phyloP scores from a whole-genome alignment of 1,140 invertebrate genomes.

The Lucilia sericata region DNA sequence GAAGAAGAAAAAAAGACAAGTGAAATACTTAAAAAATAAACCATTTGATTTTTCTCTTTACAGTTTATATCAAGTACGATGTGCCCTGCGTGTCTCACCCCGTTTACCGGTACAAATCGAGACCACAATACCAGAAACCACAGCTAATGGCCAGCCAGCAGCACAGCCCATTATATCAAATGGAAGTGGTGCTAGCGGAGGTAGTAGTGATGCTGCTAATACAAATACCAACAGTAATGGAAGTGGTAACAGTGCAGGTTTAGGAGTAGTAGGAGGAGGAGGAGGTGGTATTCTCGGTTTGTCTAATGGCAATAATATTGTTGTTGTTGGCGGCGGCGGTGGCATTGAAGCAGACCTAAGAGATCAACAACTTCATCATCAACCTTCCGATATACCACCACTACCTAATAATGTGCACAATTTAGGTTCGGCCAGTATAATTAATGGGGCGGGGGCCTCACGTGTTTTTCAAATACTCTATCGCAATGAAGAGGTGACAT shows the following conservation, averaged over 20 bases:
- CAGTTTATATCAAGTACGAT: conserved; percentile 93
- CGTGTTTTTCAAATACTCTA: conserved; percentile 96
- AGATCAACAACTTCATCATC: conserved; percentile 45
- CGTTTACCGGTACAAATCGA: conserved; percentile 91
- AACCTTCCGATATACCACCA: conserved; percentile 56
- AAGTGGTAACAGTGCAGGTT: conserved; percentile 53
- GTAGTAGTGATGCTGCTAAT: conserved; percentile 54
- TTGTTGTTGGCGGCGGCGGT: conserved; percentile 41
- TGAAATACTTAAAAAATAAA: too few relatives aligned
- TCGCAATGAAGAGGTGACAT: conserved; percentile 91
- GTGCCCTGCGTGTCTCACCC: conserved; percentile 85
- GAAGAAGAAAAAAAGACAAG: not conserved
- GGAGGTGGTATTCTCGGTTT: conserved; percentile 45
- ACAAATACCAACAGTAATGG: conserved; percentile 44
- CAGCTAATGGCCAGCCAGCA: conserved; percentile 49
- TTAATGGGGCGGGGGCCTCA: conserved; percentile 86
- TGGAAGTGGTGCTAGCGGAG: conserved; percentile 31
- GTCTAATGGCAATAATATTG: conserved; percentile 13
- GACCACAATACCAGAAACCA: conserved; percentile 70
- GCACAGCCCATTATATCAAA: conserved; percentile 59
- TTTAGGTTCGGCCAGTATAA: conserved; percentile 73
- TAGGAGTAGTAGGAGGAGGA: too few relatives aligned
- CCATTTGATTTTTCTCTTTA: not conserved
- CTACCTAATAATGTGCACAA: conserved; percentile 48
- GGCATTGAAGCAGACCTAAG: conserved; percentile 65